Conservation (phyloP, 2,888 invertebrate genomes). For the Notocelia uddmanniana region DNA sequence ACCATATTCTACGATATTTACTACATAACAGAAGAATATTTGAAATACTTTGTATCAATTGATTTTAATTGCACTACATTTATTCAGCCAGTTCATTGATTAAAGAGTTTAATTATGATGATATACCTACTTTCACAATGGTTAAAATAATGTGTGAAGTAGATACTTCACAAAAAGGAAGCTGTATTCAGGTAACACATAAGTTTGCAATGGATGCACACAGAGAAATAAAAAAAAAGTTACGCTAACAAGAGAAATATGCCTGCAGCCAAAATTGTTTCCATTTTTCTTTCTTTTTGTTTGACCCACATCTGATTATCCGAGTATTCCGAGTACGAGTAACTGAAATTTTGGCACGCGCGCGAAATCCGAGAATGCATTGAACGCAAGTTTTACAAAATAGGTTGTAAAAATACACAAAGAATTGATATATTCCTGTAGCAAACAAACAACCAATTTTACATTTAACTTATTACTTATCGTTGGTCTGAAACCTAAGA, state of each 20-base stretch:
- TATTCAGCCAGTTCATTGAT: neutral
- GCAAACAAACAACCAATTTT: too few species aligned
- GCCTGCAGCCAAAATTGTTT: neutral
- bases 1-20: neutral
- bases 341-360: conserved; percentile 16
- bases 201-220: neutral
- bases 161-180: neutral
- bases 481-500: neutral
- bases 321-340: too few species aligned
- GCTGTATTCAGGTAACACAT: neutral
- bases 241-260: too few species aligned
- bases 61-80: neutral
- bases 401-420: neutral
- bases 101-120: neutral
- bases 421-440: too few species aligned
- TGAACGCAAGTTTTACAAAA: conserved; percentile 5
- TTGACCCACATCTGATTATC: conserved; percentile 22
- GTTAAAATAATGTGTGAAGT: neutral
- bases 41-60: neutral
- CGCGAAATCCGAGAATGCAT: conserved; percentile 9
- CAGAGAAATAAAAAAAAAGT: neutral
- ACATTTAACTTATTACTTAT: too few species aligned
- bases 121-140: neutral
- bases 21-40: too few species aligned
- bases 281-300: conserved; percentile 11